Percentiles rank a stretch among this genome's conserved stretches.
These are phyloP conservation scores for Neoitamus cyanurus DNA, from an alignment of 2,888 invertebrate species.

Conservation along the genomic window DNA sequence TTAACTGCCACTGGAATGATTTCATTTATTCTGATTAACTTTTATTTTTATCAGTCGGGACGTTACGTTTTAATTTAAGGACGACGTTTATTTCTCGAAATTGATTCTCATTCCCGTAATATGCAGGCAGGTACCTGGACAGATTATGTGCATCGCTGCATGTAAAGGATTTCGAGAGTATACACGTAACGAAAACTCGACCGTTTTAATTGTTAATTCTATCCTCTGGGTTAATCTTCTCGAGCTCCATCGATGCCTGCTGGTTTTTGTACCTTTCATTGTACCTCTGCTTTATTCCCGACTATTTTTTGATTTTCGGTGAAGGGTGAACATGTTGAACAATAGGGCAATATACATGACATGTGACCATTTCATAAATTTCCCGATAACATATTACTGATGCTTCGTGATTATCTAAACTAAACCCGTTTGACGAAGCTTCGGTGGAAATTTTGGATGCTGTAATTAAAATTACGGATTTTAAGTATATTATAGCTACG, in stretches of 20 bases:
- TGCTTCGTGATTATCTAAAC: too few species aligned
- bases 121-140: background rate
- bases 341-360: background rate
- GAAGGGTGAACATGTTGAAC: background rate
- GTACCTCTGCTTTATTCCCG: background rate
- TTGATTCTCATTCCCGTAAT: background rate
- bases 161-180: background rate
- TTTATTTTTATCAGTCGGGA: conserved; percentile 46
- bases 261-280: background rate
- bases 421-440: too few species aligned
- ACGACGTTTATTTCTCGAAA: conserved; percentile 11
- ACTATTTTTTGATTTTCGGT: background rate
- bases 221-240: background rate
- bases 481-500: too few species aligned
- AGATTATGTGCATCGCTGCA: background rate
- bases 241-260: background rate
- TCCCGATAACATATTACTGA: too few species aligned
- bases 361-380: too few species aligned
- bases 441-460: too few species aligned
- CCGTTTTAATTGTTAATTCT: background rate
- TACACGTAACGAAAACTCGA: background rate
- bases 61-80: conserved; percentile 47
- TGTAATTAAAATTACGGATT: too few species aligned
- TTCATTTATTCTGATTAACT: conserved; percentile 49
- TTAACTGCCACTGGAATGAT: conserved; percentile 48